Base-by-base conservation (phyloP, 1,140 invertebrate genomes). In the Augochlora pura region DNA sequence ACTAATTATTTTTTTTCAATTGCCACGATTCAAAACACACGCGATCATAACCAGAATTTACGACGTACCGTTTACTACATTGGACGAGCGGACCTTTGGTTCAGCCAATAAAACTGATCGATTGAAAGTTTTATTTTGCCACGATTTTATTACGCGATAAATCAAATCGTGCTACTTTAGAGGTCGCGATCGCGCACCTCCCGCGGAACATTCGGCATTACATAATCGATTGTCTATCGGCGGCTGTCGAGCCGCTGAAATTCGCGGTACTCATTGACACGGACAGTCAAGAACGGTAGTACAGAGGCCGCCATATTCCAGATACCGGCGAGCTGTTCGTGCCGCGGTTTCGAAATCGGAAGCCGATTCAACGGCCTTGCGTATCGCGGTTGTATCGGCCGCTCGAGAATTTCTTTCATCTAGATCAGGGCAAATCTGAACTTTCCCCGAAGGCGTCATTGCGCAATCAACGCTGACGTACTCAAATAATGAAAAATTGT, bases 331-430 rank as follows among this genome's bases (percentile, higher is more conserved):
- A 70, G 62, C 54, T 54, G 59, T 63, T 32, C 49, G 62, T 59
- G 23, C 42, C 21, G 9, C 52, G 49, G 57, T 85, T 81, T 85
- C 72, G 77, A 85, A 85, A 84, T 84, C 82, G 83, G 83, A 85
- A 85, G 77, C 84, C 77, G 68, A 81, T 80, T 62, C 52, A 21
- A 72, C 77, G 72, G 72, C 82, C 83, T 84, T 84, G 83, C 57
- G 42, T 80, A 63, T 57, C 60, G 59, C 63, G 49, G 8, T 59
- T 23, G 54, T 83, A 70, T 65, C 49, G 25, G 59, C 42, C 54
- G 54, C 79, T 75, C 49, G 39, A 64, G 68, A 85, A 85, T 84
- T 85, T 85, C 83, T 85, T 85, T 64, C 69, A 67, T 32, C 72
- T 62, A 62, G 66, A 49, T 42, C 27, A 54, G 65, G 46, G 68